Evolutionary conservation across 2,888 invertebrate species (phyloP), one percentile per base, ranked within the genome.

Genomic region (Metallyticus violacea): DNA sequence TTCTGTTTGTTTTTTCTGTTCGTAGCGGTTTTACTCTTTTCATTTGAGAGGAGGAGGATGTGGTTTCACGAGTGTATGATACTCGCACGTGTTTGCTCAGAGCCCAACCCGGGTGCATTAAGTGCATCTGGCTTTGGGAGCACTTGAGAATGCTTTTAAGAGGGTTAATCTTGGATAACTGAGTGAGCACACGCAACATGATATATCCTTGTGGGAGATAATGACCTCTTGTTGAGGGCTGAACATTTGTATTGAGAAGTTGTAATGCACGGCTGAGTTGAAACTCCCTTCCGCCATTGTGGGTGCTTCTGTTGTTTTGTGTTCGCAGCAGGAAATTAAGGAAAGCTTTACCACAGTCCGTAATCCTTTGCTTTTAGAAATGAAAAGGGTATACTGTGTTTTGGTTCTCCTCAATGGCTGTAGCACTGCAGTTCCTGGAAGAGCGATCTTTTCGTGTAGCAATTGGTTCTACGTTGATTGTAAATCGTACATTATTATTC

Each of bases 111-210:
- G 9, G 40, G 40, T 62, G 40, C 40, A 62, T 62, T 62, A 62
- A 62, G 40, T 62, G 40, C 40, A 62, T 62, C 40, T 22, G 22
- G 40, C 40, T 62, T 22, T 62, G 40, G 22, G 40, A 62, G 26
- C 82, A 82, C 82, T 76, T 82, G 82, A 76, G 82, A 40, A 76
- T 82, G 82, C 82, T 82, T 82, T 82, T 40, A 82, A 27, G 26
- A 82, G 62, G 76, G 76, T 76, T 82, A 82, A 82, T 82, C 62
- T 76, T 26, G 62, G 82, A 82, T 82, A 82, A 82, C 82, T 25
- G 40, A 62, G 29, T 82, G 76, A 26, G 62, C 76, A 82, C 76
- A 15, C 82, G 40, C 26, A 82, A 62, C 62, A 82, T 15, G 26
- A 62, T 62, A 62, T 62, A 62, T 62, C 40, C 40, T 22, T 22